Percentiles rank a stretch among this genome's conserved stretches.
Conservation (phyloP, 2,888 invertebrate species). For the Hecatera dysodea region DNA sequence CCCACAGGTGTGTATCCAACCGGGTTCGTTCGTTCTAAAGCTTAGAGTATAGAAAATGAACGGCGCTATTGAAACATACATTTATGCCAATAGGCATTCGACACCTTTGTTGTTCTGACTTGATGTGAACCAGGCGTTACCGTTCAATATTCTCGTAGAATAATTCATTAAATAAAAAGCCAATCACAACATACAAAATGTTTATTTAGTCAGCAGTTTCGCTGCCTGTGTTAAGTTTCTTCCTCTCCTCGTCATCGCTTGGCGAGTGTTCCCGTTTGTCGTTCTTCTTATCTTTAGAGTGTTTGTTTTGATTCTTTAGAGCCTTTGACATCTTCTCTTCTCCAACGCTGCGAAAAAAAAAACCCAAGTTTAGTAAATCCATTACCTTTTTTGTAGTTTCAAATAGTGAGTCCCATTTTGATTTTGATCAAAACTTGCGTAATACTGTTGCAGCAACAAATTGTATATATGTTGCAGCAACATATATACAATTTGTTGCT, state of each 20-base stretch:
- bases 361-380: neutral
- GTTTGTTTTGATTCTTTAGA: conserved; percentile 93
- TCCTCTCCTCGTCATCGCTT: conserved; percentile 75
- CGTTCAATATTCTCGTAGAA: neutral
- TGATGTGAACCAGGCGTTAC: too few relatives aligned
- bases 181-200: conserved; percentile 2
- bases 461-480: too few relatives aligned
- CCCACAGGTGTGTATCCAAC: too few relatives aligned
- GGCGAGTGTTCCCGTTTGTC: conserved; percentile 78
- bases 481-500: neutral
- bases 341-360: conserved; percentile 87
- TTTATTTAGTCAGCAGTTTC: conserved; percentile 54
- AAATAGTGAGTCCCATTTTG: too few relatives aligned
- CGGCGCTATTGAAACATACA: too few relatives aligned
- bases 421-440: too few relatives aligned
- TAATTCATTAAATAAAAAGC: conserved; percentile 25
- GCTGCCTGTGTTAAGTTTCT: conserved; percentile 66
- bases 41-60: too few relatives aligned
- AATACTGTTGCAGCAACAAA: too few relatives aligned
- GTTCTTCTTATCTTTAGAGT: conserved; percentile 80
- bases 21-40: too few relatives aligned
- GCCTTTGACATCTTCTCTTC: conserved; percentile 92
- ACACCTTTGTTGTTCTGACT: too few relatives aligned
- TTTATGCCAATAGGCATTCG: too few relatives aligned
- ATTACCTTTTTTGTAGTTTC: too few relatives aligned